Percentiles rank a stretch among this genome's conserved stretches.
These are phyloP conservation scores for Neosalanx taihuensis DNA, from an alignment of 2,797 vertebrate species.

Conservation along the genomic window DNA sequence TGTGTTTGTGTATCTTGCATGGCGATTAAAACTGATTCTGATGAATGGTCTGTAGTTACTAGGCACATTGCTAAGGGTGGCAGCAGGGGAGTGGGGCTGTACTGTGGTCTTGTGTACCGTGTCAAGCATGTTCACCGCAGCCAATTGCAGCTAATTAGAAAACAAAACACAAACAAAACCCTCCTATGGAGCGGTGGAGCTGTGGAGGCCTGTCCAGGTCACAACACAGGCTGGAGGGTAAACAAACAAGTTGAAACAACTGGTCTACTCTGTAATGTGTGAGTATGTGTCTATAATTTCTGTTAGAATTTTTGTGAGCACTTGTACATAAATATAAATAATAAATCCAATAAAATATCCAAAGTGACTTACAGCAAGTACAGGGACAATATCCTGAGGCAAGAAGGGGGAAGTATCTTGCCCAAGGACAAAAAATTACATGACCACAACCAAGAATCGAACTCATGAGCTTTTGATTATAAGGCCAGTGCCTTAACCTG, in stretches of 20 bases:
- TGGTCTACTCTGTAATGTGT: constrained; percentile 29
- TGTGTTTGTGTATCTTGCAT: too few relatives aligned
- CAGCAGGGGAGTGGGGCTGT: constrained; percentile 16
- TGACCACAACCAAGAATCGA: too few relatives aligned
- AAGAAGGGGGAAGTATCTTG: too few relatives aligned
- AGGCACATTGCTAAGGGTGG: background rate
- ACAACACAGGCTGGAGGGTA: constrained; percentile 22
- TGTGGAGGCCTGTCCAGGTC: constrained; percentile 22
- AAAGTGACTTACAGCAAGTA: too few relatives aligned
- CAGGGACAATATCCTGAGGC: too few relatives aligned
- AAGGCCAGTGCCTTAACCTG: too few relatives aligned
- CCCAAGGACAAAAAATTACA: too few relatives aligned
- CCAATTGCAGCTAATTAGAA: constrained; percentile 45
- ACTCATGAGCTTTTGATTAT: too few relatives aligned
- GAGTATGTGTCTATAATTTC: background rate
- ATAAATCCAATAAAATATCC: too few relatives aligned
- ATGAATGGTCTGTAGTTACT: too few relatives aligned
- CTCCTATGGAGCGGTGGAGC: constrained; percentile 8
- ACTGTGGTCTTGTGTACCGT: constrained; percentile 34
- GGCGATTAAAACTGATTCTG: too few relatives aligned
- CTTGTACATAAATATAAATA: background rate
- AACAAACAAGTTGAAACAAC: constrained; percentile 14
- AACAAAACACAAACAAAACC: constrained; percentile 21
- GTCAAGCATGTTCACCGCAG: constrained; percentile 35
- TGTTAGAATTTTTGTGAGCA: background rate